Percentiles rank a stretch among this genome's conserved stretches.
Evolutionary conservation across 2,797 vertebrate genomes (phyloP).

Genomic region (Chrosomus eos): DNA sequence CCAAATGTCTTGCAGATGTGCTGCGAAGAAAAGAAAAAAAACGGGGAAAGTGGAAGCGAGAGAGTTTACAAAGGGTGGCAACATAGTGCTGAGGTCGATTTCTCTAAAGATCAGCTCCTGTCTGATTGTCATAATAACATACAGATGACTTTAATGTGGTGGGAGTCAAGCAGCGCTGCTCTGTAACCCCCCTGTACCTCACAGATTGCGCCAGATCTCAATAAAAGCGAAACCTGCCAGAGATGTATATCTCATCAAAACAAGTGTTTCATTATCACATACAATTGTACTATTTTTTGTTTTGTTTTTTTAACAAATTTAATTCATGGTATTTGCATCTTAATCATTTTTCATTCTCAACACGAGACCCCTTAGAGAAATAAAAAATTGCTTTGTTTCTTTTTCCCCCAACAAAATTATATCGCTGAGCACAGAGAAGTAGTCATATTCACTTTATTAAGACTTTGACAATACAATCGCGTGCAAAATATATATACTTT

Average conservation of each 20-base stretch:
- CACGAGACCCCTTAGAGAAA: constrained; percentile 35
- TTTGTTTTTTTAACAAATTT: constrained; percentile 23
- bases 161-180: not conserved
- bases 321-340: constrained; percentile 45
- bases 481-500: constrained; percentile 53
- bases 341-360: constrained; percentile 37
- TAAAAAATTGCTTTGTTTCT: constrained; percentile 38
- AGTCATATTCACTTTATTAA: constrained; percentile 58
- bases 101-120: constrained; percentile 43
- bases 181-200: not conserved
- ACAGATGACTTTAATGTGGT: constrained; percentile 29
- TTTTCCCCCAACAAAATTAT: constrained; percentile 37
- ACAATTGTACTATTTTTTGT: not conserved
- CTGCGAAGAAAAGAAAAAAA: constrained; percentile 52
- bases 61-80: constrained; percentile 33
- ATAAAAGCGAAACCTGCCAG: constrained; percentile 24
- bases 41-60: constrained; percentile 31
- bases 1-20: constrained; percentile 82
- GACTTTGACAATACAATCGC: constrained; percentile 57
- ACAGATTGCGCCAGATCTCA: not conserved
- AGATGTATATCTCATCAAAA: constrained; percentile 15
- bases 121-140: constrained; percentile 39
- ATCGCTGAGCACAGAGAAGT: constrained; percentile 51
- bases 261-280: constrained; percentile 42
- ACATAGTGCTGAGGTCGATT: constrained; percentile 36